Percentiles rank a stretch among this genome's conserved stretches.
Conservation (phyloP, 2,888 invertebrate genomes). For the Cosmia pyralina region DNA sequence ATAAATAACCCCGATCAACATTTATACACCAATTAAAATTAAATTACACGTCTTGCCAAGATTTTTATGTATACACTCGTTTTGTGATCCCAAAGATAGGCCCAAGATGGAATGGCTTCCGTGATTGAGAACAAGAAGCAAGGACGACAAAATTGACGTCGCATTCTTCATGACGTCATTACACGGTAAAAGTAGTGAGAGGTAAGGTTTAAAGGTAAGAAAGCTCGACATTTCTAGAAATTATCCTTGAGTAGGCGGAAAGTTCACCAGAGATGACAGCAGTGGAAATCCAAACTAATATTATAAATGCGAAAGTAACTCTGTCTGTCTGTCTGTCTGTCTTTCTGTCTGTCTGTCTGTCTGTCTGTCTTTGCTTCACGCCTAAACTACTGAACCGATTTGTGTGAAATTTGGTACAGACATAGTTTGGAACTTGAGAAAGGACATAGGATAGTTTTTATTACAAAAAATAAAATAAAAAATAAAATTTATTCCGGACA, state of each 20-base stretch:
- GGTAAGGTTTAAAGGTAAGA: not conserved
- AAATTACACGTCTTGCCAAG: not conserved
- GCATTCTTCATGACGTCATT: slow-evolving; percentile 21
- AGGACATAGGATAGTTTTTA: too few relatives aligned
- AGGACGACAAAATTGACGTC: slow-evolving; percentile 7
- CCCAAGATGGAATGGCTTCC: slow-evolving; percentile 24
- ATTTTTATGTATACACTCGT: slow-evolving; percentile 13
- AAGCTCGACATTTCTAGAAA: slow-evolving; percentile 38
- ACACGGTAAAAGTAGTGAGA: slow-evolving; percentile 11
- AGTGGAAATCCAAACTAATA: too few relatives aligned
- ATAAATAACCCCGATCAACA: slow-evolving; percentile 2
- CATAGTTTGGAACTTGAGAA: too few relatives aligned
- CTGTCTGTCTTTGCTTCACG: too few relatives aligned
- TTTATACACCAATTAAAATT: slow-evolving; percentile 5
- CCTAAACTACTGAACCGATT: too few relatives aligned
- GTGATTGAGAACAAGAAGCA: slow-evolving; percentile 18
- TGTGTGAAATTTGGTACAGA: too few relatives aligned
- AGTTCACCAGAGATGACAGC: slow-evolving; percentile 10
- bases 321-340: too few relatives aligned
- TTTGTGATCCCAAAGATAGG: slow-evolving; percentile 7
- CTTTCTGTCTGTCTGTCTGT: too few relatives aligned
- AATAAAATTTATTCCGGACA: too few relatives aligned
- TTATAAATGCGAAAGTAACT: too few relatives aligned
- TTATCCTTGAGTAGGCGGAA: slow-evolving; percentile 33
- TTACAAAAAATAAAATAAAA: too few relatives aligned